A percentile compares a stretch with the other conserved stretches of the same genome.
These are phyloP conservation scores for Sarcophaga peregrina DNA, from an alignment of 1,140 invertebrate species.

Conservation along the genomic window DNA sequence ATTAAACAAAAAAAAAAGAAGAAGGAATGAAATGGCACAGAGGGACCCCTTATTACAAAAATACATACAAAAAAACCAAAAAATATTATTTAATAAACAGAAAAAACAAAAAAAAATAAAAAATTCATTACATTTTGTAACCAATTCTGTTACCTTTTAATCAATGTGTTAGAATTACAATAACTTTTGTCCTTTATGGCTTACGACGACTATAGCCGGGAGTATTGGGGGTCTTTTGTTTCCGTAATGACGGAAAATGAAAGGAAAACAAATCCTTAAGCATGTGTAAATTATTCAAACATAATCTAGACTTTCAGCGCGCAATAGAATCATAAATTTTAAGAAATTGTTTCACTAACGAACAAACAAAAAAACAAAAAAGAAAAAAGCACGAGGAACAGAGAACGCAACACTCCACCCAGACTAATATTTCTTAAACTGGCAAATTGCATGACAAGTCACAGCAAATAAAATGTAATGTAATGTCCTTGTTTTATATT, in stretches of 20 bases:
- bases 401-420: neutral
- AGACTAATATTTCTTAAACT: conserved; percentile 7
- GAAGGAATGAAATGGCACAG: too few species aligned
- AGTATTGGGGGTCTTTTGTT: too few species aligned
- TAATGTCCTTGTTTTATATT: conserved; percentile 11
- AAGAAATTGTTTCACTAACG: neutral
- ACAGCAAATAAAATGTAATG: conserved; percentile 20
- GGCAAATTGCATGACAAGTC: conserved; percentile 31
- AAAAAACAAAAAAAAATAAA: neutral
- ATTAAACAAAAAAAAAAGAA: neutral
- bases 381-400: too few species aligned
- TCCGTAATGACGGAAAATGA: too few species aligned
- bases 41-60: too few species aligned
- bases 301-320: conserved; percentile 17
- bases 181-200: too few species aligned
- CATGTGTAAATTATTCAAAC: conserved; percentile 33
- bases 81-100: too few species aligned
- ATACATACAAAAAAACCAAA: too few species aligned
- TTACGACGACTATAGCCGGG: too few species aligned
- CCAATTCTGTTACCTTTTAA: neutral
- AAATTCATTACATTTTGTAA: conserved; percentile 9
- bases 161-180: conserved; percentile 7
- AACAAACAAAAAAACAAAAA: neutral
- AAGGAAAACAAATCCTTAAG: neutral
- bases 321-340: conserved; percentile 25